These are phyloP conservation scores for Neuroterus valhalla DNA, from an alignment of 1,140 invertebrate species.

Conservation along the genomic window DNA sequence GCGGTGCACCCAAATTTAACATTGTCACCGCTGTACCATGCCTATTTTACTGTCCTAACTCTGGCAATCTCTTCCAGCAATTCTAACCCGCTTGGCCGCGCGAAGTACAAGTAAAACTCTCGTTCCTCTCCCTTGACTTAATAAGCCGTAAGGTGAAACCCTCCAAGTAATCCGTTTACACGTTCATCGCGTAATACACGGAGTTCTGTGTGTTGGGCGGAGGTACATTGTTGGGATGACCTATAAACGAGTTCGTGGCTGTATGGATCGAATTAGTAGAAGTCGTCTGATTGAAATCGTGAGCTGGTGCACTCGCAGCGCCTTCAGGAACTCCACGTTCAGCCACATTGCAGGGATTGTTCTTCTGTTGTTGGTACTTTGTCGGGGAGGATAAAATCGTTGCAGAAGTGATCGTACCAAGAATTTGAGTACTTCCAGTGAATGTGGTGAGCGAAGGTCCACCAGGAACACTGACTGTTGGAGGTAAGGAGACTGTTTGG, in stretches of 20 bases:
- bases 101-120: slow-evolving; percentile 17
- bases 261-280: slow-evolving; percentile 4
- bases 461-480: slow-evolving; percentile 45
- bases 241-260: slow-evolving; percentile 39
- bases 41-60: slow-evolving; percentile 8
- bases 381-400: slow-evolving; percentile 71
- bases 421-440: slow-evolving; percentile 44
- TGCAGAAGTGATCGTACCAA: slow-evolving; percentile 64
- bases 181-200: slow-evolving; percentile 75
- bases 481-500: slow-evolving; percentile 57
- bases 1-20: slow-evolving; percentile 20
- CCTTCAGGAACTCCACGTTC: slow-evolving; percentile 81
- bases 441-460: slow-evolving; percentile 46
- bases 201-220: slow-evolving; percentile 70
- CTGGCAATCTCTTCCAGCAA: background rate
- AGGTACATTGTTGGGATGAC: slow-evolving; percentile 58
- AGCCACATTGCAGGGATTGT: slow-evolving; percentile 67
- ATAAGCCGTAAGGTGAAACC: slow-evolving; percentile 27
- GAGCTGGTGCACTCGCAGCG: slow-evolving; percentile 77
- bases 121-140: background rate
- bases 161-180: slow-evolving; percentile 55
- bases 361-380: slow-evolving; percentile 55
- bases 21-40: slow-evolving; percentile 2
- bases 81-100: background rate
- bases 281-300: slow-evolving; percentile 69